Evolutionary conservation across 1,140 invertebrate species (phyloP), one percentile per base, ranked within the genome.

Genomic region (Drosophila leontia): DNA sequence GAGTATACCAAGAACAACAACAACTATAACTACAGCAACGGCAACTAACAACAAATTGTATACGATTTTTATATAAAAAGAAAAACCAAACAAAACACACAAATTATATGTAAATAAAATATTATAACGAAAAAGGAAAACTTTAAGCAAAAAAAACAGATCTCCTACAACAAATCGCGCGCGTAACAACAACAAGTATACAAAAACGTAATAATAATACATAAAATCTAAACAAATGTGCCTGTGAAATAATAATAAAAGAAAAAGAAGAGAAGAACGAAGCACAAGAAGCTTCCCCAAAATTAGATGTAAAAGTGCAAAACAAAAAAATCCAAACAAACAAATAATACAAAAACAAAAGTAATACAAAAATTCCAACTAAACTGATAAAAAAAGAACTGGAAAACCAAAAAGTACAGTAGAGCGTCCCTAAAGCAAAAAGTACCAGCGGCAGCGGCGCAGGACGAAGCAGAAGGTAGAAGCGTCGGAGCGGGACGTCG

Each of bases 221-320:
- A 86, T 87, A 82, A 83, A 82, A 76, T 71, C 69, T 84, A 81
- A 87, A 91, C 90, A 90, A 91, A 91, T 91, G 90, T 91, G 90
- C 90, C 90, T 91, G 88, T 91, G 90, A 86, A 81, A 69, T 47
- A 77, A 77, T 62, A 79, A 32, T 59, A 62, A 41, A 75, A 69
- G 47, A 57, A 59, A 34, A 32, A 39, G 37, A 39, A 41, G 58
- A 55, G 44, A 69, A 80, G 44, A 34, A 62, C 47, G 61, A 55
- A 63, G 61, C 23, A 44, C 19, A 75, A 72, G 55, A 65, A 64
- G 53, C 78, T 75, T 85, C 78, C 53, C 53, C 2, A 55, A 39
- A 72, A 86, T 60, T 70, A 76, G 53, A 87, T 79, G 75, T 58
- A 77, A 79, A 72, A 82, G 75, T 69, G 67, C 63, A 70, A 78